Evolutionary conservation across 2,888 invertebrate species (phyloP).

Genomic region (Drosophila prostipennis): DNA sequence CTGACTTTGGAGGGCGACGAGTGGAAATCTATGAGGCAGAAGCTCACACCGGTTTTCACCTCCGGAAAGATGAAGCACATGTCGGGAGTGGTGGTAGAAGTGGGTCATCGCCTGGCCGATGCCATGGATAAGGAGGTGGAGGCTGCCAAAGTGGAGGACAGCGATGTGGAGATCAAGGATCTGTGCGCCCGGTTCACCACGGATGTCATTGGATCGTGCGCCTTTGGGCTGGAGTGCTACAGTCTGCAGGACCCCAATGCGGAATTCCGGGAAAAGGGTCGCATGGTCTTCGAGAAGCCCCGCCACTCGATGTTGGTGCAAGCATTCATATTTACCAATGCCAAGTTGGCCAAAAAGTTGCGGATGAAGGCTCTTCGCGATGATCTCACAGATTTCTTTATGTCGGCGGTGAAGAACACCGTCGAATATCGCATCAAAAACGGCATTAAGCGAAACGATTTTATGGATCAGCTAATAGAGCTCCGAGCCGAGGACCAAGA

Average conservation of each 20-base stretch:
- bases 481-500: slow-evolving; percentile 60
- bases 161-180: slow-evolving; percentile 84
- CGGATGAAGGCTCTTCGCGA: slow-evolving; percentile 60
- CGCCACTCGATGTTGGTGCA: slow-evolving; percentile 54
- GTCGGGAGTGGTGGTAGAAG: slow-evolving; percentile 72
- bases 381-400: slow-evolving; percentile 72
- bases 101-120: slow-evolving; percentile 36
- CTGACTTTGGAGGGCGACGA: slow-evolving; percentile 82
- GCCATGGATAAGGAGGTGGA: slow-evolving; percentile 27
- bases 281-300: slow-evolving; percentile 62
- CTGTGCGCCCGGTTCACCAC: slow-evolving; percentile 84
- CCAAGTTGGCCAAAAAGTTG: slow-evolving; percentile 60
- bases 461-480: slow-evolving; percentile 85
- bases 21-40: slow-evolving; percentile 84
- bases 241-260: slow-evolving; percentile 83
- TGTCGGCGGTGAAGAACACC: slow-evolving; percentile 83
- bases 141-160: slow-evolving; percentile 25
- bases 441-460: slow-evolving; percentile 84
- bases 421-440: slow-evolving; percentile 82
- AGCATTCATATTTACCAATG: slow-evolving; percentile 62
- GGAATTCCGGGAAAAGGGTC: slow-evolving; percentile 73
- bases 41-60: slow-evolving; percentile 85
- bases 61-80: slow-evolving; percentile 85
- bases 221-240: slow-evolving; percentile 85
- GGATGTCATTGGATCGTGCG: slow-evolving; percentile 85